Evolutionary conservation across 2,797 vertebrate species (phyloP).

Genomic region (Siniperca scherzeri): DNA sequence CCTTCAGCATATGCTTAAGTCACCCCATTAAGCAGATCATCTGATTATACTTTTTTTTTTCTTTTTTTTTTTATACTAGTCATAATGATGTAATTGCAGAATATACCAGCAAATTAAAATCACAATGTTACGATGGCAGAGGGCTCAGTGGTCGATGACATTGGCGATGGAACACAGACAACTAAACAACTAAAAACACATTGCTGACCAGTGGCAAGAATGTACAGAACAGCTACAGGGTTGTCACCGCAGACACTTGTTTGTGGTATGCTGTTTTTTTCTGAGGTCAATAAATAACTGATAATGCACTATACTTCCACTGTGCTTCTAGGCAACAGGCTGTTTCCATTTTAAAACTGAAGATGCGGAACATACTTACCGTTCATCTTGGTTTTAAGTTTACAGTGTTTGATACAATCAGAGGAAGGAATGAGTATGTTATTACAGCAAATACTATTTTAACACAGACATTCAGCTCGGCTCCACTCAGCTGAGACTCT

Average conservation of each 20-base stretch:
- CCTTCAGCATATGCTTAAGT: too few species aligned
- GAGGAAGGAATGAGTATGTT: background rate
- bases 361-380: background rate
- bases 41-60: too few species aligned
- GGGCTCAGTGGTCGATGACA: too few species aligned
- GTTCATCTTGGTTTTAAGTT: conserved; percentile 13
- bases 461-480: conserved; percentile 24
- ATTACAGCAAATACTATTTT: conserved; percentile 19
- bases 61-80: too few species aligned
- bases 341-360: conserved; percentile 34
- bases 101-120: too few species aligned
- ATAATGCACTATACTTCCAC: background rate
- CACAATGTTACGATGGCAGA: too few species aligned
- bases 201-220: background rate
- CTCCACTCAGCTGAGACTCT: conserved; percentile 34
- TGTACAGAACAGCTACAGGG: background rate
- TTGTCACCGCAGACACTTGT: background rate
- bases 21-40: too few species aligned
- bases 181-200: background rate
- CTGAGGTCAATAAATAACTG: background rate
- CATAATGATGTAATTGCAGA: too few species aligned
- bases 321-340: conserved; percentile 13
- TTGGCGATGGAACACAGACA: background rate
- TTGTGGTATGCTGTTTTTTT: background rate
- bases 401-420: conserved; percentile 6